phyloP scores from a whole-genome alignment of 1,140 invertebrate genomes.

The Asbolus verrucosus region DNA sequence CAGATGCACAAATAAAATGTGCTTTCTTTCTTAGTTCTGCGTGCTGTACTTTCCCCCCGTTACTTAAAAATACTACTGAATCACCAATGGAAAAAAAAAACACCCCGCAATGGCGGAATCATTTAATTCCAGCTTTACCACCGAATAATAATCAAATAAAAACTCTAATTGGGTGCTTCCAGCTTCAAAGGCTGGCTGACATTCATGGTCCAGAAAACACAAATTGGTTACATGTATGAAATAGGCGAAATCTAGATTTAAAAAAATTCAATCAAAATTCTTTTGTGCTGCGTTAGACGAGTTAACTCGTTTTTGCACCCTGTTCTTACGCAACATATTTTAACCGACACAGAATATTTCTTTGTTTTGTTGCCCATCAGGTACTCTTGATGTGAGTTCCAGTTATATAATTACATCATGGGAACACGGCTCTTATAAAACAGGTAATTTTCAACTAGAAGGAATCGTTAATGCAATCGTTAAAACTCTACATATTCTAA shows the following conservation, averaged over 20 bases:
- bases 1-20: constrained; percentile 15
- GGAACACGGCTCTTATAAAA: too few species aligned
- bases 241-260: too few species aligned
- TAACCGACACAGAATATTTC: background rate
- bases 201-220: background rate
- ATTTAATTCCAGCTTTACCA: background rate
- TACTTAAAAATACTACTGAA: constrained; percentile 25
- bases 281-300: background rate
- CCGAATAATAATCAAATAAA: background rate
- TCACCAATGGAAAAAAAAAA: constrained; percentile 9
- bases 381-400: too few species aligned
- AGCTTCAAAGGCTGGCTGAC: too few species aligned
- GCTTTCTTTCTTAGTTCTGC: too few species aligned
- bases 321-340: background rate
- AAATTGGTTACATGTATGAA: background rate
- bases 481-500: too few species aligned
- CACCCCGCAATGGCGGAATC: background rate
- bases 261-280: constrained; percentile 22
- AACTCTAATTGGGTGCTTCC: too few species aligned
- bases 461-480: too few species aligned
- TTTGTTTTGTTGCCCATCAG: too few species aligned
- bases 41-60: background rate
- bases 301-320: constrained; percentile 2
- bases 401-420: too few species aligned
- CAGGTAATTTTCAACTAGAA: too few species aligned